Evolutionary conservation across 2,797 vertebrate genomes (phyloP), one percentile per base, ranked within the genome.

Genomic region (Protonibea diacanthus): DNA sequence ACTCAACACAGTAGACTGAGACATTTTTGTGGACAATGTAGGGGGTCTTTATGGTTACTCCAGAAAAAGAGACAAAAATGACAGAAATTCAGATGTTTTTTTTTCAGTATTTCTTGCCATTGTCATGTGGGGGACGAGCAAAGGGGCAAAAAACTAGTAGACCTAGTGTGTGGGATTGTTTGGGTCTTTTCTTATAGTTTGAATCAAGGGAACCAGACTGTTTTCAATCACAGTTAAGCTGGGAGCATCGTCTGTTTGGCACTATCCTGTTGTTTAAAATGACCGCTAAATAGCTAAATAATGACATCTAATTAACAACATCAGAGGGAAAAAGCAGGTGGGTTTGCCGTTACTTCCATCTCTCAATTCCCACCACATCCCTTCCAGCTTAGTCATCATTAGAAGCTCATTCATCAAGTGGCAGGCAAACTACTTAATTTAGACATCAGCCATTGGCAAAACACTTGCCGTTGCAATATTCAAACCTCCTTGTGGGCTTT

Each of bases 281-380:
- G 74, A 85, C 88, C 61, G 38, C 86, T 85, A 89, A 90, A 90
- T 86, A 88, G 83, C 83, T 81, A 86, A 80, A 90, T 90, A 84
- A 92, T 93, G 89, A 80, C 86, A 89, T 86, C 76, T 88, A 82
- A 83, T 86, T 88, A 89, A 88, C 85, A 86, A 92, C 90, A 92
- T 91, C 79, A 90, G 73, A 90, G 67, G 78, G 84, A 62, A 79
- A 86, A 86, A 80, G 77, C 91, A 92, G 88, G 89, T 93, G 91
- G 79, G 83, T 84, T 88, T 83, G 76, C 56, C 23, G 42, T 82
- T 73, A 63, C 88, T 82, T 85, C 85, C 66, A 85, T 88, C 60
- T 86, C 78, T 83, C 75, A 72, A 65, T 84, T 89, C 82, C 85
- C 67, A 82, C 73, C 63, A 73, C 76, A 86, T 90, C 88, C 81